phyloP scores from a whole-genome alignment of 1,140 invertebrate genomes.

The Gonatopus flavifemur region DNA sequence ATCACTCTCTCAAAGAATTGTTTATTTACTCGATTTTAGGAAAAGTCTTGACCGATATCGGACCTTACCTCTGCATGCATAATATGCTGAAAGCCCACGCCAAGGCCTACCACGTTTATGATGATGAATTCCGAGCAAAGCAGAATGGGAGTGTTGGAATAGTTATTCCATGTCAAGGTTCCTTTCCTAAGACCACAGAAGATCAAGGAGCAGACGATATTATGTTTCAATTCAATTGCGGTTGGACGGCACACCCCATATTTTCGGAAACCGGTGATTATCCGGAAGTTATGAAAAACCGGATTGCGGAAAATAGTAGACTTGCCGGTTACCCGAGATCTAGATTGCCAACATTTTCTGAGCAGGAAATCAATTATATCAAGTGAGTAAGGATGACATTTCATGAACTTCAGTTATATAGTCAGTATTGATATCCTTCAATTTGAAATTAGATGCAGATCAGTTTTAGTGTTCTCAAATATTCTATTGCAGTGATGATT shows the following conservation, averaged over 20 bases:
- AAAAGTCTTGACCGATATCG: not conserved
- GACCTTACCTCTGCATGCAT: constrained; percentile 52
- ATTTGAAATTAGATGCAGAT: too few relatives aligned
- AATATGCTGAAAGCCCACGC: constrained; percentile 52
- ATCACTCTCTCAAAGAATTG: too few relatives aligned
- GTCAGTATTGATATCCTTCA: too few relatives aligned
- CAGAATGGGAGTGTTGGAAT: constrained; percentile 38
- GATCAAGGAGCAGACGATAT: constrained; percentile 61
- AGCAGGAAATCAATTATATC: constrained; percentile 54
- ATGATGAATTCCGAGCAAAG: constrained; percentile 38
- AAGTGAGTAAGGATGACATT: too few relatives aligned
- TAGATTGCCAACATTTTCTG: constrained; percentile 58
- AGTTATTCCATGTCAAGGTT: not conserved
- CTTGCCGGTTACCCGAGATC: constrained; percentile 51
- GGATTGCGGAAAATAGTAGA: constrained; percentile 51
- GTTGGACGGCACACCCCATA: constrained; percentile 59
- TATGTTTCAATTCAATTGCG: constrained; percentile 61
- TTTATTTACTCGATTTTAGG: not conserved
- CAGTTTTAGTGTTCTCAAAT: too few relatives aligned
- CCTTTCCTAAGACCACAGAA: constrained; percentile 34
- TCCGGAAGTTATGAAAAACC: constrained; percentile 56
- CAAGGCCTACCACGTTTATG: constrained; percentile 50
- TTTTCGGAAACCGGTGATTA: constrained; percentile 59
- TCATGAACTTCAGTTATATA: too few relatives aligned
- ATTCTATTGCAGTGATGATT: too few relatives aligned